Conservation (phyloP, 2,113 vertebrate genomes). For the Amazona guildingii region DNA sequence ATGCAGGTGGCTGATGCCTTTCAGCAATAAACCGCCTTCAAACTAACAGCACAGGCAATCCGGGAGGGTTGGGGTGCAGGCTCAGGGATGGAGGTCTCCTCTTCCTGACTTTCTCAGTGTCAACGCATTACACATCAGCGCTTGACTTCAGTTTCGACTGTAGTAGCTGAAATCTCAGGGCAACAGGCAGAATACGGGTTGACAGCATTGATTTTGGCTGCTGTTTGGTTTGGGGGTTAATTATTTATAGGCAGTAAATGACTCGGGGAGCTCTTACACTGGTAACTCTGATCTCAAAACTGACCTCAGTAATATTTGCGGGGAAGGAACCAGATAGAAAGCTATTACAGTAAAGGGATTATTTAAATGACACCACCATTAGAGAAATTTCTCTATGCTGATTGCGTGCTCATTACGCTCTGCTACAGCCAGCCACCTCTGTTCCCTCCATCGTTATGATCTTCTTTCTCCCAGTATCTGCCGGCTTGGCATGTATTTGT, state of each 20-base stretch:
- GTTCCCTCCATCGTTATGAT: neutral
- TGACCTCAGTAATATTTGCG: neutral
- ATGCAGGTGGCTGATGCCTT: neutral
- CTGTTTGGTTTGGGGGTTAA: neutral
- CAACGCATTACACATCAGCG: neutral
- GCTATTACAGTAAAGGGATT: neutral
- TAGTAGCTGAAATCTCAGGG: neutral
- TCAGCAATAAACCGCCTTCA: neutral
- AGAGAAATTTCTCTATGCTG: neutral
- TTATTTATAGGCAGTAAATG: conserved; percentile 8
- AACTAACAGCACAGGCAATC: neutral
- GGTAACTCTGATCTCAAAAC: neutral
- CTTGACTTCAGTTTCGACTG: neutral
- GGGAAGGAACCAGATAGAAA: neutral
- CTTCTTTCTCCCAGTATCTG: neutral
- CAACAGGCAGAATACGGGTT: neutral
- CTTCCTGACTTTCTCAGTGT: neutral
- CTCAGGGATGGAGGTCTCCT: neutral
- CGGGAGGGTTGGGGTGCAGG: neutral
- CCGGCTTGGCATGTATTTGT: neutral
- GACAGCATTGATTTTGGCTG: neutral
- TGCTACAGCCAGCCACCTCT: neutral
- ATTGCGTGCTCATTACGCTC: neutral
- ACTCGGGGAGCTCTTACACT: neutral
- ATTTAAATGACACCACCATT: neutral